Evolutionary conservation across 2,888 invertebrate genomes (phyloP), one percentile per base, ranked within the genome.

Genomic region (Pantelozetes paolii): DNA sequence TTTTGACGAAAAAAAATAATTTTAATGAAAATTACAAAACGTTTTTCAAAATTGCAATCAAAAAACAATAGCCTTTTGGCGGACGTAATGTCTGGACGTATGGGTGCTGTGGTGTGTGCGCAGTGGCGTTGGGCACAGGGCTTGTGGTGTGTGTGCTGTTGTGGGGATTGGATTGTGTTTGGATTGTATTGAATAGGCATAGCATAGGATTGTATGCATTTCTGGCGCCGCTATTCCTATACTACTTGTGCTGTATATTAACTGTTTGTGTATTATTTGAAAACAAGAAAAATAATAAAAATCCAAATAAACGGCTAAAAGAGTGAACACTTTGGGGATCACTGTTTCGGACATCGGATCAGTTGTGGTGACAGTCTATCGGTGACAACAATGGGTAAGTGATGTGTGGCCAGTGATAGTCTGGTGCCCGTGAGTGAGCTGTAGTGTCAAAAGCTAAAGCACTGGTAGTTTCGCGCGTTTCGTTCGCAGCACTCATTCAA

Each of bases 211-310:
- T 28, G 30, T 18, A 57, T 28, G 57, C 57, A 57, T 57, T 57
- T 57, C 28, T 57, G 15, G 57, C 57, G 57, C 57, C 30, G 57
- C 57, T 28, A 57, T 57, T 28, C 28, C 30, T 28, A 57, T 28
- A 28, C 54, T 54, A 54, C 26, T 54, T 23, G 20, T 54, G 54
- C 26, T 13, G 45, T 15, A 18, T 13, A 28, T 30, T 30, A 57
- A 57, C 57, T 57, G 57, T 57, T 57, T 57, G 57, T 57, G 57
- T 30, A 57, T 57, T 57, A 28, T 57, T 57, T 57, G 57, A 57
- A 57, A 57, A 28, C 28, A 28, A 57, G 28, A 57, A 57, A 28
- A 57, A 26, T 30, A 57, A 28, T 30, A 13, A 57, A 28, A 28
- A 28, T 20, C 20, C 20, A 54, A 54, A 54, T 13, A 20, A 23